phyloP scores from a whole-genome alignment of 2,888 invertebrate genomes.

The Panorpa germanica region DNA sequence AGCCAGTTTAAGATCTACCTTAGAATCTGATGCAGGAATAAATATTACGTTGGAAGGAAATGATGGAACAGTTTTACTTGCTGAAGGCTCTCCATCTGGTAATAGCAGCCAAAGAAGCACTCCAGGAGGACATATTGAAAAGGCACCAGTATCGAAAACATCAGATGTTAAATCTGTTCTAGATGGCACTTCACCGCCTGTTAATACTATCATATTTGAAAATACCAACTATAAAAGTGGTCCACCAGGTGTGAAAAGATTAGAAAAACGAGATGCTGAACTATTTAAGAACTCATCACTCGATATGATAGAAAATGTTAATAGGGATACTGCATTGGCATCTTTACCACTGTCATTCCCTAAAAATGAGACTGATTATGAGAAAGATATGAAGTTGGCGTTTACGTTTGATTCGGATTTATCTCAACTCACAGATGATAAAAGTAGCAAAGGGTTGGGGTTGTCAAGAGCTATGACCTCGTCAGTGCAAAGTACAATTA shows the following conservation, averaged over 20 bases:
- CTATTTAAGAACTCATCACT: slow-evolving; percentile 5
- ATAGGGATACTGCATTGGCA: slow-evolving; percentile 19
- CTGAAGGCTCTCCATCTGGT: slow-evolving; percentile 15
- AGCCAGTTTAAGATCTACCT: slow-evolving; percentile 39
- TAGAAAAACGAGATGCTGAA: slow-evolving; percentile 13
- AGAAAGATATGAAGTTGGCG: slow-evolving; percentile 76
- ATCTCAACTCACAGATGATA: slow-evolving; percentile 54
- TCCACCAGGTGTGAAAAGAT: slow-evolving; percentile 30
- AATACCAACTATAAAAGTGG: slow-evolving; percentile 77
- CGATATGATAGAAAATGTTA: slow-evolving; percentile 6
- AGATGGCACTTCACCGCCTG: slow-evolving; percentile 60
- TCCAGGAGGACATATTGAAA: slow-evolving; percentile 9
- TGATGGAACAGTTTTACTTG: no score
- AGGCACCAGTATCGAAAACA: slow-evolving; percentile 11
- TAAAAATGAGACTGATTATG: slow-evolving; percentile 47
- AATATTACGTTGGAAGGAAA: neutral
- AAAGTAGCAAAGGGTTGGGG: slow-evolving; percentile 30
- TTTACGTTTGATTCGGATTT: slow-evolving; percentile 78
- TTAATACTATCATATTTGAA: slow-evolving; percentile 79
- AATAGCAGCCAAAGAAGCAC: slow-evolving; percentile 19
- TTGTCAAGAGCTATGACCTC: slow-evolving; percentile 21
- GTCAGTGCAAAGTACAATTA: slow-evolving; percentile 51
- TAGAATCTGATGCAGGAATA: no score
- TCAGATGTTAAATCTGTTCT: slow-evolving; percentile 23
- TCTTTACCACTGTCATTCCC: slow-evolving; percentile 36